Conservation (phyloP, 1,140 invertebrate species). For the Chymomyza costata region DNA sequence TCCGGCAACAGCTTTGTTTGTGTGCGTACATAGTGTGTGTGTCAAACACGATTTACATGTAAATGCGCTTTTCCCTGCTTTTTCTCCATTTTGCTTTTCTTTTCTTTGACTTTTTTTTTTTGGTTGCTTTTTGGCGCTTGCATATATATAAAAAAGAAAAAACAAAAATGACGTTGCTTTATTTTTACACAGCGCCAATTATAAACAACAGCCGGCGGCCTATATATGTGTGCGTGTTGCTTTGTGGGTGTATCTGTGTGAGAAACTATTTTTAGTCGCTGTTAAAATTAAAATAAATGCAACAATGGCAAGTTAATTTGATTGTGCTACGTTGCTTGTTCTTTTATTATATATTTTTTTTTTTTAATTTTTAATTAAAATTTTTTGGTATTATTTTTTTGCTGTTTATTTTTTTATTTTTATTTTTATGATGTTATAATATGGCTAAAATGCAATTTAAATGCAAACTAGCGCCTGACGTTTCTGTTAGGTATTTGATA, state of each 20-base stretch:
- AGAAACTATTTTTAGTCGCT: conserved; percentile 60
- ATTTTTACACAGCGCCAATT: conserved; percentile 70
- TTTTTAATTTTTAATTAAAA: conserved; percentile 29
- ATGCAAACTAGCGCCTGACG: conserved; percentile 43
- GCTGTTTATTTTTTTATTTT: conserved; percentile 8
- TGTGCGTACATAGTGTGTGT: too few relatives aligned
- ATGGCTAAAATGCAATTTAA: conserved; percentile 61
- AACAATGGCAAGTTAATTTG: conserved; percentile 64
- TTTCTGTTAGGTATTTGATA: too few relatives aligned
- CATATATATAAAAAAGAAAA: conserved; percentile 6
- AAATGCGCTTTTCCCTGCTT: conserved; percentile 54
- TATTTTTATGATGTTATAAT: conserved; percentile 21
- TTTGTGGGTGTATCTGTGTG: conserved; percentile 25
- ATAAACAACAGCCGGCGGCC: conserved; percentile 49
- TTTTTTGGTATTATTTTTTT: conserved; percentile 16
- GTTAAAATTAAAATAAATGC: conserved; percentile 65
- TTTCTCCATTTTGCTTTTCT: conserved; percentile 33
- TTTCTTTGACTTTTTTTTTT: conserved; percentile 35
- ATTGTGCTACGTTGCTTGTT: conserved; percentile 19
- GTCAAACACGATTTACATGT: conserved; percentile 65
- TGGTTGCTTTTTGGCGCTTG: not conserved
- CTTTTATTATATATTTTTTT: not conserved
- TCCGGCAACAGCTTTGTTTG: conserved; percentile 57
- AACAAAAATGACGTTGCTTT: conserved; percentile 62
- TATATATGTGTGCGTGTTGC: conserved; percentile 9